A percentile compares a stretch with the other conserved stretches of the same genome.
These are phyloP conservation scores for Alaudala cheleensis DNA, from an alignment of 2,113 vertebrate species.

Conservation along the genomic window DNA sequence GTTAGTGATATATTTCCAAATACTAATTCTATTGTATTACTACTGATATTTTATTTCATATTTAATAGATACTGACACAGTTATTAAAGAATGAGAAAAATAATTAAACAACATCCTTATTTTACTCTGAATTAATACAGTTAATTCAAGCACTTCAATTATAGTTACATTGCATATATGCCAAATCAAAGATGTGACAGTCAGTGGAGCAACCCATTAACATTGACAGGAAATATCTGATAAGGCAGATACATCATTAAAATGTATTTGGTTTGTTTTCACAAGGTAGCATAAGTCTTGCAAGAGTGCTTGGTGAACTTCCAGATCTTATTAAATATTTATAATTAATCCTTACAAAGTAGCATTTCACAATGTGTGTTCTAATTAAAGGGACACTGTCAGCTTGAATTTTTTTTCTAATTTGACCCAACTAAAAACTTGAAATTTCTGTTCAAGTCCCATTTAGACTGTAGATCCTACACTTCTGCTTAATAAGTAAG, in stretches of 20 bases:
- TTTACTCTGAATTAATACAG: background rate
- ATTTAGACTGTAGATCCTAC: background rate
- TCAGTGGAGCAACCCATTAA: background rate
- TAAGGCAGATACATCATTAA: conserved; percentile 36
- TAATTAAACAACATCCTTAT: background rate
- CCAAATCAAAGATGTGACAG: background rate
- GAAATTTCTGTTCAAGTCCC: background rate
- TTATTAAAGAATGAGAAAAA: background rate
- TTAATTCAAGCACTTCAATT: background rate
- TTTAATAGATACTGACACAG: background rate
- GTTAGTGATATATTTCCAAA: background rate
- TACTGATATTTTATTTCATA: background rate
- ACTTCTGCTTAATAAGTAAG: background rate
- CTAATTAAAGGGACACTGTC: conserved; percentile 69
- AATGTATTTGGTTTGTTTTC: conserved; percentile 60
- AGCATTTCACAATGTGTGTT: conserved; percentile 58
- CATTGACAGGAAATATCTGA: conserved; percentile 17
- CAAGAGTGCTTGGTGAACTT: conserved; percentile 59
- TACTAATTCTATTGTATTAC: background rate
- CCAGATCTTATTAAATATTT: conserved; percentile 69
- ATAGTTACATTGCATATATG: background rate
- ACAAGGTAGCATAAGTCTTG: conserved; percentile 34
- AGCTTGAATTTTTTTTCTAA: conserved; percentile 33
- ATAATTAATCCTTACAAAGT: conserved; percentile 62
- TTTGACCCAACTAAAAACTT: background rate